These are phyloP conservation scores for Matsumurasca onukii DNA, from an alignment of 1,140 invertebrate species.

Conservation along the genomic window DNA sequence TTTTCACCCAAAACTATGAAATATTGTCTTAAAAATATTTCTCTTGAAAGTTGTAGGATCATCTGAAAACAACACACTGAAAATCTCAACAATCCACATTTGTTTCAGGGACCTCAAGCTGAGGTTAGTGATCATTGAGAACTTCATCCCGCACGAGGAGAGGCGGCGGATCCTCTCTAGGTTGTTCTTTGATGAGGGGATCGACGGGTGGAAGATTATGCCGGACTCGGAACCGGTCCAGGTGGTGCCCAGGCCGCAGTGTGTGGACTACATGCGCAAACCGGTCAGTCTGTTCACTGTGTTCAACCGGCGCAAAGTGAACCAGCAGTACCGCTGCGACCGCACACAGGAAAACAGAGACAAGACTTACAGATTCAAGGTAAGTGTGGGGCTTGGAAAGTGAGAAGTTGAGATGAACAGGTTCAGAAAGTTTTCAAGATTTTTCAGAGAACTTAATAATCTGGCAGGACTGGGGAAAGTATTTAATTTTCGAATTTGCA, in stretches of 20 bases:
- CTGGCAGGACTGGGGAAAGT: too few species aligned
- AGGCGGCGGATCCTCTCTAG: constrained; percentile 77
- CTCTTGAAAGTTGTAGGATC: too few species aligned
- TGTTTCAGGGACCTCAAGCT: constrained; percentile 63
- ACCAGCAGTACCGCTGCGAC: constrained; percentile 7
- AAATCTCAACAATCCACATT: too few species aligned
- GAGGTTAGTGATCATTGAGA: constrained; percentile 90
- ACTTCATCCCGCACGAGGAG: constrained; percentile 93
- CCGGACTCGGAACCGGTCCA: constrained; percentile 44
- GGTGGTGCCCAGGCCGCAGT: constrained; percentile 33
- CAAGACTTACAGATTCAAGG: constrained; percentile 11
- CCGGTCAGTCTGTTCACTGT: constrained; percentile 41
- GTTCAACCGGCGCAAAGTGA: not conserved
- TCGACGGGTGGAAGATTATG: constrained; percentile 75
- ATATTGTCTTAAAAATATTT: too few species aligned
- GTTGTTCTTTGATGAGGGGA: constrained; percentile 83
- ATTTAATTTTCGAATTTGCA: too few species aligned
- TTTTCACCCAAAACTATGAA: too few species aligned
- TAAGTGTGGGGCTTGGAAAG: too few species aligned
- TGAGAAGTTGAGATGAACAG: too few species aligned
- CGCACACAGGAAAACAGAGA: constrained; percentile 1
- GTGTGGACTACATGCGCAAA: constrained; percentile 34
- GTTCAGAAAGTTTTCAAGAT: too few species aligned
- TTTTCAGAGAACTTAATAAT: too few species aligned
- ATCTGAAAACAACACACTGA: too few species aligned